These are phyloP conservation scores for Crenichthys baileyi DNA, from an alignment of 2,797 vertebrate species.

Conservation along the genomic window DNA sequence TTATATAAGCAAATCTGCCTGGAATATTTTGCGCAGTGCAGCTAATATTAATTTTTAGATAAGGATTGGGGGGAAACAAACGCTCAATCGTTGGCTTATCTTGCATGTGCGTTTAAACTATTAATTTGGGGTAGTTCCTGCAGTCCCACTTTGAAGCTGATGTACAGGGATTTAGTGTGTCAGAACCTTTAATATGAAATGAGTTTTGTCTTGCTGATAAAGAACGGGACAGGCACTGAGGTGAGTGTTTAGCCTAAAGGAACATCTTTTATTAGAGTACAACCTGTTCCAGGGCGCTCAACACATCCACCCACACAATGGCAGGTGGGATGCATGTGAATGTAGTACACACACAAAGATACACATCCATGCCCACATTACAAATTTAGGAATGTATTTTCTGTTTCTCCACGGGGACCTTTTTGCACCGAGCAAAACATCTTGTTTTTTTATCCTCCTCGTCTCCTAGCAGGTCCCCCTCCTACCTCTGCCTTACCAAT, in stretches of 20 bases:
- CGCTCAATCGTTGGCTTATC: background rate
- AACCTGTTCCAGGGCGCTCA: conserved; percentile 50
- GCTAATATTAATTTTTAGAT: background rate
- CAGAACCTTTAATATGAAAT: conserved; percentile 20
- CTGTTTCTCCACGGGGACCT: conserved; percentile 21
- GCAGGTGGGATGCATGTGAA: conserved; percentile 16
- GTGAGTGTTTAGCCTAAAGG: conserved; percentile 51
- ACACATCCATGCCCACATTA: conserved; percentile 8
- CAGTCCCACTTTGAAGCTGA: conserved; percentile 6
- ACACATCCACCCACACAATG: conserved; percentile 57
- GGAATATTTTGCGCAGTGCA: background rate
- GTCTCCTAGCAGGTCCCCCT: background rate
- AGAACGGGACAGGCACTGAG: conserved; percentile 14
- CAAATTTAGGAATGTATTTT: conserved; percentile 42
- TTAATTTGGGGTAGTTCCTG: background rate
- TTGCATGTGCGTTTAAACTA: conserved; percentile 1
- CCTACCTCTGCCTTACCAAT: conserved; percentile 6
- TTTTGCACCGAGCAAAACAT: conserved; percentile 24
- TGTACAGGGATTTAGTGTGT: conserved; percentile 23
- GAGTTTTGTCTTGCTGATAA: conserved; percentile 22
- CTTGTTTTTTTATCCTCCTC: conserved; percentile 15
- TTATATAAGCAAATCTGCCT: conserved; percentile 27
- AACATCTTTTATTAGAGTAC: conserved; percentile 47
- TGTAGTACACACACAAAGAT: conserved; percentile 13
- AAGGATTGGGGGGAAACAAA: background rate